Evolutionary conservation across 1,140 invertebrate species (phyloP), one percentile per base, ranked within the genome.

Genomic region (Dendroctonus ponderosae): DNA sequence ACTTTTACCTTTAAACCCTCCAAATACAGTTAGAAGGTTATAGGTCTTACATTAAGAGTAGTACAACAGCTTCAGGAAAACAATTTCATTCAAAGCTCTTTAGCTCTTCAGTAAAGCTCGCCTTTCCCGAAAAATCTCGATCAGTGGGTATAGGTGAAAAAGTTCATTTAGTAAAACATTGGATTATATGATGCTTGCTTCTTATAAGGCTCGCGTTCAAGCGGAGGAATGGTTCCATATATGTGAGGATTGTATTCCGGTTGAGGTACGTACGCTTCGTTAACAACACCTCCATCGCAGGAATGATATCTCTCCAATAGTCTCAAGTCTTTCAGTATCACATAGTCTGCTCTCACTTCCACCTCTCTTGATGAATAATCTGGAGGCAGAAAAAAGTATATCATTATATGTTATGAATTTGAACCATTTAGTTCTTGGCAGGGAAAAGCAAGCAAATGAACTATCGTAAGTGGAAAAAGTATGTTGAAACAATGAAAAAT

Each of bases 281-380:
- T 66, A 5, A 59, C 54, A 3, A 59, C 40, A 0, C 63, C 63
- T 6, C 51, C 26, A 41, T 62, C 12, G 15, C 7, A 12, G 12
- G 51, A 49, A 40, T 59, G 6, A 37, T 49, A 62, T 12, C 26
- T 57, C 26, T 62, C 46, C 52, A 68, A 12, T 3, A 59, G 40
- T 6, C 9, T 26, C 40, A 68, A 51, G 40, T 68, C 61, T 58
- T 68, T 68, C 15, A 68, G 48, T 50, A 68, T 63, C 39, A 68
- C 66, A 48, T 62, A 68, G 42, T 68, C 66, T 40, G 43, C 66
- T 37, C 39, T 62, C n/a, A 68, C 66, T 42, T 68, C 66, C 46
- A 68, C 66, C 15, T 68, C 66, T 41, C 66, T 62, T 43, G 66
- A 68, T 14, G 66, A 48, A 52, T 57, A 68, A 68, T 68, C 66